Conservation (phyloP, 1,140 invertebrate genomes). For the Nasonia giraulti region DNA sequence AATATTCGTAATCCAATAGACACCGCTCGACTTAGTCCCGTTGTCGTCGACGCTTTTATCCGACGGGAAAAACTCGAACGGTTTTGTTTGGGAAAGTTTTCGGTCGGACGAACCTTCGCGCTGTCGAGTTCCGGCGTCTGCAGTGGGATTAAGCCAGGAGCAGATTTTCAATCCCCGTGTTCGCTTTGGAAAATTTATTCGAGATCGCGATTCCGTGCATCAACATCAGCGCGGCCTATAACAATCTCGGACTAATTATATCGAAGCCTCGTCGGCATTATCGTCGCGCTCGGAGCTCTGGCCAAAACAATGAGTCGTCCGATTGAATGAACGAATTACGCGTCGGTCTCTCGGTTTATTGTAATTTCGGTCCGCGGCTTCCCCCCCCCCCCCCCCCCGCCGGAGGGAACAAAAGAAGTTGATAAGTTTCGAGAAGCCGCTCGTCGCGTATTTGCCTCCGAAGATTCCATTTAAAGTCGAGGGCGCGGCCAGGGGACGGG, state of each 20-base stretch:
- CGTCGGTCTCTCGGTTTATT: background rate
- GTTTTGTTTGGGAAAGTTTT: background rate
- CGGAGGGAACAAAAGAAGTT: conserved; percentile 20
- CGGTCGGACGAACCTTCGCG: too few species aligned
- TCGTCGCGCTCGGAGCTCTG: too few species aligned
- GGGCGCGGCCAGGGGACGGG: background rate
- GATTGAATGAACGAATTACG: background rate
- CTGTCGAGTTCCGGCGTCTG: too few species aligned
- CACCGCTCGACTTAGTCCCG: background rate
- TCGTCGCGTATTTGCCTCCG: background rate
- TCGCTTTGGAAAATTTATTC: too few species aligned
- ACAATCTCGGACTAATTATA: background rate
- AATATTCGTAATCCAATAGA: background rate
- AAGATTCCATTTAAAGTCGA: conserved; percentile 35
- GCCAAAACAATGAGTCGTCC: background rate
- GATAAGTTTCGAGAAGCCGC: background rate
- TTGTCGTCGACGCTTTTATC: background rate
- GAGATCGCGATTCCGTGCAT: too few species aligned
- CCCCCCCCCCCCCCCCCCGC: background rate
- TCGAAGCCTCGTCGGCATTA: background rate
- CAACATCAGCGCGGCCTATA: background rate
- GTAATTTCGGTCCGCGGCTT: background rate
- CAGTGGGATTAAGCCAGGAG: too few species aligned
- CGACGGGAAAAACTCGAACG: too few species aligned
- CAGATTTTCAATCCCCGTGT: too few species aligned